Base-by-base conservation (phyloP, 2,113 vertebrate genomes). In the Phoenicopterus ruber region DNA sequence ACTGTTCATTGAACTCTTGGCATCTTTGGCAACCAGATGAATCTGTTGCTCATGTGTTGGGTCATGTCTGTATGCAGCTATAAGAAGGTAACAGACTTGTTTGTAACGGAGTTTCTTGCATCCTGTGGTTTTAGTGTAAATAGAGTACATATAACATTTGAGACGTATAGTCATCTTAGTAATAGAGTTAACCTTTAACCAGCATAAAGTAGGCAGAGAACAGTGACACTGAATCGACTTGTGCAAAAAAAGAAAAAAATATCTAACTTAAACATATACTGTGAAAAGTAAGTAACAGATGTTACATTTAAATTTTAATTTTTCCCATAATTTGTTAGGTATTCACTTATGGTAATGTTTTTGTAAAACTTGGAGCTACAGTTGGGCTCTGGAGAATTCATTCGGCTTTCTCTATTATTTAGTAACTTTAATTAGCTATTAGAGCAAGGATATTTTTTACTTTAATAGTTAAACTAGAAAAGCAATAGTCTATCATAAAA, bases 371-470 rank as follows among this genome's bases (percentile, higher is more conserved):
- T 42, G 10, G 42, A 42, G 13, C 10, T 84, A 17, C 5, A 57
- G 9, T n/a, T 77, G 17, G 9, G 5, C 49, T 86, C 19, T 77
- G 14, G 40, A 11, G 40, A 86, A 86, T 65, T 70, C 0, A n/a
- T 86, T 78, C 36, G 38, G 8, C 15, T 82, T 82, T 88, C 36
- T 80, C 34, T 71, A 32, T 89, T 90, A 52, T 71, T 76, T 67
- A 70, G n/a, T 69, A 26, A 67, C 91, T 95, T 86, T 78, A 86
- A 69, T 49, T 80, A 52, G 21, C 31, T 90, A 15, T 69, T 87
- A 57, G 25, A 83, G 16, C 11, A 90, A 71, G 22, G 25, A 8
- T 49, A 8, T 46, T 49, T 44, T 57, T 82, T 13, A 61, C 5
- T 12, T 67, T 36, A 85, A 32, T 28, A 58, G 22, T 62, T 81